Percentiles rank a stretch among this genome's conserved stretches.
phyloP scores from a whole-genome alignment of 1,140 invertebrate species.

The Cryptotermes secundus region DNA sequence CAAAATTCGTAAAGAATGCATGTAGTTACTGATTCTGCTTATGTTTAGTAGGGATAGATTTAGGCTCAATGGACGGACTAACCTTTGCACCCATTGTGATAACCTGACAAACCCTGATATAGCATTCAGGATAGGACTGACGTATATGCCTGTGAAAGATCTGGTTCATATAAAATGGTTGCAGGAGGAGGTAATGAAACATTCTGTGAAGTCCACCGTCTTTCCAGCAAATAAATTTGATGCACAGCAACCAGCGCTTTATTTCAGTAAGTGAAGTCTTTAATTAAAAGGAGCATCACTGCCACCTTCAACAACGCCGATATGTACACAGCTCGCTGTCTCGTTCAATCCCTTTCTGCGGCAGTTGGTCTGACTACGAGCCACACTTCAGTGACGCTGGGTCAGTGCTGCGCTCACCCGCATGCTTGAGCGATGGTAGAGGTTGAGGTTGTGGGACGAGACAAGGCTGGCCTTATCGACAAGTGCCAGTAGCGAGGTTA shows the following conservation, averaged over 20 bases:
- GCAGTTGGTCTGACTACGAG: neutral
- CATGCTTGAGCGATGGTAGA: neutral
- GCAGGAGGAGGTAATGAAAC: too few relatives aligned
- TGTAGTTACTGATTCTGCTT: too few relatives aligned
- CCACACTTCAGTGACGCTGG: neutral
- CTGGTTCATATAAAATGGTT: too few relatives aligned
- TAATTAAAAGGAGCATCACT: neutral
- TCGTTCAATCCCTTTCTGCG: neutral
- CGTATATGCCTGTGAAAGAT: too few relatives aligned
- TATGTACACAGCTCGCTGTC: neutral
- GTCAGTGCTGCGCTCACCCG: neutral
- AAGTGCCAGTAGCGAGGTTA: neutral
- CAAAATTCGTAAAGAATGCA: too few relatives aligned
- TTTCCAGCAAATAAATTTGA: too few relatives aligned
- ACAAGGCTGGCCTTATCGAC: neutral
- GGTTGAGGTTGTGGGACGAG: neutral
- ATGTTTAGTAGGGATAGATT: too few relatives aligned
- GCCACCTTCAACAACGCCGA: neutral
- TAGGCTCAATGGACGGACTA: too few relatives aligned
- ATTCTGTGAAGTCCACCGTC: too few relatives aligned
- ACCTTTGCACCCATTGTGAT: too few relatives aligned
- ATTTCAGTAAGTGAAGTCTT: conserved; percentile 7
- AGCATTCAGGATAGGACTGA: too few relatives aligned
- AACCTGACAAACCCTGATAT: too few relatives aligned
- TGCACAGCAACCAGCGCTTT: neutral